phyloP scores from a whole-genome alignment of 1,140 invertebrate species.

The Ceratosolen fusciceps region DNA sequence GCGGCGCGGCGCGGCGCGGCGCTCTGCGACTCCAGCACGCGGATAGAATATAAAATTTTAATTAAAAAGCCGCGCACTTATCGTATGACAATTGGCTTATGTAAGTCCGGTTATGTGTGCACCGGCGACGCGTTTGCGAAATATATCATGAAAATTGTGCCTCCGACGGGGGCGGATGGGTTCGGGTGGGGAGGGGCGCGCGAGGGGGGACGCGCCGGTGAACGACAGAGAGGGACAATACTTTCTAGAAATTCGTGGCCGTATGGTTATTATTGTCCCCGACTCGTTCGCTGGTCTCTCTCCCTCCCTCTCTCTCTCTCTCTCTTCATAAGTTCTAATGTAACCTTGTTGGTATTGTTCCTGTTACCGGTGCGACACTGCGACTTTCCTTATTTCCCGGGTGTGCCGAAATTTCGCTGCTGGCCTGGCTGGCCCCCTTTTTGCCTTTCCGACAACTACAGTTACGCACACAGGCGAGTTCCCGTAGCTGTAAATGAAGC shows the following conservation, averaged over 20 bases:
- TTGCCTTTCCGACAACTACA: no score
- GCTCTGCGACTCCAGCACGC: not conserved
- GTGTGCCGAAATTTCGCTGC: slow-evolving; percentile 23
- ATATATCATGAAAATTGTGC: slow-evolving; percentile 48
- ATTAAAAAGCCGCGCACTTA: slow-evolving; percentile 22
- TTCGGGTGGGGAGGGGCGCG: no score
- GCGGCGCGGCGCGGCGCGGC: no score
- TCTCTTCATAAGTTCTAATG: slow-evolving; percentile 26
- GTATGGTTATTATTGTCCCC: not conserved
- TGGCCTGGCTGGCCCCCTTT: not conserved
- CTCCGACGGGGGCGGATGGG: not conserved
- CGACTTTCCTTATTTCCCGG: not conserved
- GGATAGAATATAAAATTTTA: slow-evolving; percentile 20
- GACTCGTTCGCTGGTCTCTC: not conserved
- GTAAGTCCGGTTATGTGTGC: slow-evolving; percentile 37
- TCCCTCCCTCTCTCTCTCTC: no score
- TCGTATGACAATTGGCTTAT: slow-evolving; percentile 43
- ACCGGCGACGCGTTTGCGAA: slow-evolving; percentile 26
- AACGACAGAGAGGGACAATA: not conserved
- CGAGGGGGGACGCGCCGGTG: no score
- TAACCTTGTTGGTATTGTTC: slow-evolving; percentile 4
- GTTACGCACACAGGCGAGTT: no score
- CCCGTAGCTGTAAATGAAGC: no score
- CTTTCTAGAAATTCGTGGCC: slow-evolving; percentile 49
- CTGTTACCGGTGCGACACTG: not conserved